Evolutionary conservation across 2,888 invertebrate species (phyloP), one percentile per base, ranked within the genome.

Genomic region (Ferdinandea cuprea): DNA sequence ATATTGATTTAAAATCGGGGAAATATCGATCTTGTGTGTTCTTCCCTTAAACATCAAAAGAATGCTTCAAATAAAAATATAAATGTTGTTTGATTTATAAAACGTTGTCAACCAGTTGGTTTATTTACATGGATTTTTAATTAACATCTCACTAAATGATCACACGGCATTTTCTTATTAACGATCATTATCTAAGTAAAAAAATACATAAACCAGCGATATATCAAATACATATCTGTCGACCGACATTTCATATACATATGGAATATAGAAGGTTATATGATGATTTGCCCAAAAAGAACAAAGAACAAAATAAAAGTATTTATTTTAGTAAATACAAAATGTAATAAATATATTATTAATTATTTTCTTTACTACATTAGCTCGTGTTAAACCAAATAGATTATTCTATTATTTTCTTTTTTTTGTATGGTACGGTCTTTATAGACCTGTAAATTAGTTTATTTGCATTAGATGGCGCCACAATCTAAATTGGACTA

Each of bases 91-190:
- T 52, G 28, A 35, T 61, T 44, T 63, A 21, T 19, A 13, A 15
- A 61, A 72, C 35, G 46, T 42, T 72, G 72, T 61, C 72, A 72
- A 63, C 61, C 72, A 63, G 72, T 72, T 61, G 72, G 61, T 37
- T 17, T 58, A 21, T 66, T 66, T 19, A 58, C 50, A 58, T 50
- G 7, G 25, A 19, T 56, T 74, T 87, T 86, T 81, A 89, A 87
- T 88, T 88, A 87, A 86, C 88, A 87, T 81, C 72, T 83, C 86
- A 89, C 89, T 89, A 89, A 89, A 86, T 87, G 88, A 88, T 89
- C 89, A 89, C 88, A 88, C 89, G 89, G 86, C 86, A 86, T 86
- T 86, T 78, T 85, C 85, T 86, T 77, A 85, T 87, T 87, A 86
- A 86, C 89, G 86, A 86, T 28, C n/a, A 50, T 35, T 17, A 63